Conservation (phyloP, 2,888 invertebrate genomes). For the Epinotia bilunana region DNA sequence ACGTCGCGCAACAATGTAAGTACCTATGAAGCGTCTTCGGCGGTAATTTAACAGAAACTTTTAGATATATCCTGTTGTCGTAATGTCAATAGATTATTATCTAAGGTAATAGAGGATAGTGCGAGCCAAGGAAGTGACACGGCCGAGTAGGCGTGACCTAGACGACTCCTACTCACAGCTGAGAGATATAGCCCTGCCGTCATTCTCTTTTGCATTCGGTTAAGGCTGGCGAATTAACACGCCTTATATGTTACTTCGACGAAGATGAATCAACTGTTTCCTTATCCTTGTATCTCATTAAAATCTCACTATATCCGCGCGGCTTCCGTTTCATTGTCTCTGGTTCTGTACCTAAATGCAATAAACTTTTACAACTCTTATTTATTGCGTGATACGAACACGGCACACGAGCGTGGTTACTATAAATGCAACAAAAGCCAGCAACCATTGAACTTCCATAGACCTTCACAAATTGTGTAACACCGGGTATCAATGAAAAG, state of each 20-base stretch:
- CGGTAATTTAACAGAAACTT: background rate
- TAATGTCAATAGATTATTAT: constrained; percentile 2
- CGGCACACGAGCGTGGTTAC: constrained; percentile 17
- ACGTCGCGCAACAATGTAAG: background rate
- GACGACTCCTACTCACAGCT: constrained; percentile 45
- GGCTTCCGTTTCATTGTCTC: background rate
- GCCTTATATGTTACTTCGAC: constrained; percentile 25
- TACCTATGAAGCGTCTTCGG: background rate
- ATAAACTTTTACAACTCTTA: constrained; percentile 26
- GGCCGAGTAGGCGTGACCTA: constrained; percentile 59
- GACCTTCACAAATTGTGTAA: constrained; percentile 38
- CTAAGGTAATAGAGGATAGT: constrained; percentile 29
- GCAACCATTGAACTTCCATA: constrained; percentile 33
- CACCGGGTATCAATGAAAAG: constrained; percentile 33
- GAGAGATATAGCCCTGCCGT: constrained; percentile 22
- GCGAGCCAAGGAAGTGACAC: constrained; percentile 51
- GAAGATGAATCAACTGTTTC: constrained; percentile 18
- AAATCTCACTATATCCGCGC: background rate
- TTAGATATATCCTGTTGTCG: background rate
- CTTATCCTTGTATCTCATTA: constrained; percentile 9
- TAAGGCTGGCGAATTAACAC: constrained; percentile 30
- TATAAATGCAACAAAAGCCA: constrained; percentile 31
- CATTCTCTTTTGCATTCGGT: constrained; percentile 27
- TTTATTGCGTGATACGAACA: constrained; percentile 23
- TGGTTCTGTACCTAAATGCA: background rate